These are phyloP conservation scores for Orthonychiurus folsomi DNA, from an alignment of 2,888 invertebrate genomes.

Conservation along the genomic window DNA sequence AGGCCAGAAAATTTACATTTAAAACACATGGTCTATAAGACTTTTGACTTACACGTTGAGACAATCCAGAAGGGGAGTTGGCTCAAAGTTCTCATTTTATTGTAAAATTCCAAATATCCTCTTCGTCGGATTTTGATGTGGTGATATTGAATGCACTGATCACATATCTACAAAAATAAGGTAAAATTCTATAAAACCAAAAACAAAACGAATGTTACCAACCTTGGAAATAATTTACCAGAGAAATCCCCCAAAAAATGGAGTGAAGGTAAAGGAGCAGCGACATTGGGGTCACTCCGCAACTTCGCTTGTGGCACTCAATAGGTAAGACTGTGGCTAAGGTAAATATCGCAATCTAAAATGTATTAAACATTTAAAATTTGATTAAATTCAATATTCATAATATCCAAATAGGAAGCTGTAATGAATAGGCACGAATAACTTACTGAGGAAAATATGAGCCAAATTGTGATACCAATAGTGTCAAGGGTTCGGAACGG, in stretches of 20 bases:
- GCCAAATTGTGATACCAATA: no score
- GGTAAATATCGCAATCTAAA: background rate
- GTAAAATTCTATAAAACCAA: no score
- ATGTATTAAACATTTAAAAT: no score
- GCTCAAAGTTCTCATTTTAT: constrained; percentile 53
- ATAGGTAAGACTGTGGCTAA: background rate
- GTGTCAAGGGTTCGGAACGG: no score
- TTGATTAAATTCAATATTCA: no score
- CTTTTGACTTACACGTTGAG: constrained; percentile 44
- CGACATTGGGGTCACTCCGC: constrained; percentile 49
- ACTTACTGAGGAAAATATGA: no score
- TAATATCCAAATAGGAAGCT: no score
- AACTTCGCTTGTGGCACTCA: constrained; percentile 3
- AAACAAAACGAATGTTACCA: no score
- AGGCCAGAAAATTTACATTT: no score
- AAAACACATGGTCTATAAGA: no score
- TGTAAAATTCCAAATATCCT: constrained; percentile 61
- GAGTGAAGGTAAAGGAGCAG: constrained; percentile 53
- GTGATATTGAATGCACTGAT: constrained; percentile 52
- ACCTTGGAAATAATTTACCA: constrained; percentile 48
- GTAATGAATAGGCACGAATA: no score
- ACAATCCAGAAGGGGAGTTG: constrained; percentile 55
- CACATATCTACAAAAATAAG: constrained; percentile 47
- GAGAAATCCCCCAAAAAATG: constrained; percentile 52
- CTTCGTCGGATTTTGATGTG: constrained; percentile 56